Evolutionary conservation across 1,140 invertebrate species (phyloP).

Genomic region (Orius insidiosus): DNA sequence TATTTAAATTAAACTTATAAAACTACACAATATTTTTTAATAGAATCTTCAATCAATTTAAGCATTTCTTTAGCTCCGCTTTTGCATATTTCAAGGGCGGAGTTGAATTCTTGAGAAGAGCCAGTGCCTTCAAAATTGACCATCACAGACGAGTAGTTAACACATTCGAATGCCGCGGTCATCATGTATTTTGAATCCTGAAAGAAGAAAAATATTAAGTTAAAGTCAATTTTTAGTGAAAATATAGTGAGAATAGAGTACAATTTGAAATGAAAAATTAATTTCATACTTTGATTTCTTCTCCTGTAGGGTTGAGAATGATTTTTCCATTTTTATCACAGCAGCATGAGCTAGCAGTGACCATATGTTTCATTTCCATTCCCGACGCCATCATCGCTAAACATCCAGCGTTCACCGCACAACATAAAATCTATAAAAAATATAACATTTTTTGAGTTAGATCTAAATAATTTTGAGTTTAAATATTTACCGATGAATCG

Average conservation of each 20-base stretch:
- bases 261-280: too few relatives aligned
- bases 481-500: constrained; percentile 49
- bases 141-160: constrained; percentile 7
- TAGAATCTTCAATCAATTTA: constrained; percentile 4
- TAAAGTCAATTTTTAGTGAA: too few relatives aligned
- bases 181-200: constrained; percentile 9
- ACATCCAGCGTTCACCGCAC: constrained; percentile 64
- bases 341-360: constrained; percentile 59
- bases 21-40: constrained; percentile 9
- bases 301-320: constrained; percentile 42
- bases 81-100: constrained; percentile 4
- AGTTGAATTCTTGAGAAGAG: not conserved
- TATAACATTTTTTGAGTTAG: not conserved
- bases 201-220: too few relatives aligned
- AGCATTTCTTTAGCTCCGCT: constrained; percentile 4
- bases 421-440: constrained; percentile 51
- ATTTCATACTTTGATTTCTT: constrained; percentile 33
- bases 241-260: too few relatives aligned
- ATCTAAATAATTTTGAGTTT: too few relatives aligned
- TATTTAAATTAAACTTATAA: not conserved
- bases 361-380: constrained; percentile 56
- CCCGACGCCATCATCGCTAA: constrained; percentile 64
- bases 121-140: constrained; percentile 6
- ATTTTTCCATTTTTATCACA: constrained; percentile 43
- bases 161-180: constrained; percentile 8